Percentiles rank a stretch among this genome's conserved stretches.
These are phyloP conservation scores for Drosophila athabasca DNA, from an alignment of 1,140 invertebrate species.

Conservation along the genomic window DNA sequence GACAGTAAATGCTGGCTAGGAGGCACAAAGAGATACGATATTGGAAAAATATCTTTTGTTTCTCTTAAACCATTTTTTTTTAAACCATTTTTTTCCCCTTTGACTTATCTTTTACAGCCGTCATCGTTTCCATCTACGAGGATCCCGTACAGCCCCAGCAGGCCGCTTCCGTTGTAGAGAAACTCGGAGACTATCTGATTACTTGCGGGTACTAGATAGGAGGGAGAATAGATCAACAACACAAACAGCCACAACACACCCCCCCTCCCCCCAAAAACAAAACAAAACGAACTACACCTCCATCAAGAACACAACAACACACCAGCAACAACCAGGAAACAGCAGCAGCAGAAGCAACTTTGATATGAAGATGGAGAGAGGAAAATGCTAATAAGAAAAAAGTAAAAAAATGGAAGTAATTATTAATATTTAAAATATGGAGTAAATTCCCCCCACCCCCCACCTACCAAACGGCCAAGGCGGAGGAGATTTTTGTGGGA, in stretches of 20 bases:
- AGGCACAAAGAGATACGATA: not conserved
- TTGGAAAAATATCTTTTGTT: not conserved
- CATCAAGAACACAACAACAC: constrained; percentile 39
- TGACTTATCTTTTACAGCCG: constrained; percentile 87
- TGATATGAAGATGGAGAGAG: constrained; percentile 42
- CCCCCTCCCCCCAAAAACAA: constrained; percentile 56
- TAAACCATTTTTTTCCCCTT: constrained; percentile 2
- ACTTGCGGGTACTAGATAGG: constrained; percentile 98
- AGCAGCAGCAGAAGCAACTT: constrained; percentile 40
- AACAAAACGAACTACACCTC: constrained; percentile 20
- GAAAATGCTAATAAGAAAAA: constrained; percentile 67
- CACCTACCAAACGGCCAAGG: constrained; percentile 34
- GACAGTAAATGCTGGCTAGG: too few species aligned
- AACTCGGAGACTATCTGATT: constrained; percentile 97
- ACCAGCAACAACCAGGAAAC: constrained; percentile 37
- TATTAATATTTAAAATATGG: constrained; percentile 78
- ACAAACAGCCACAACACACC: constrained; percentile 44
- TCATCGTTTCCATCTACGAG: constrained; percentile 96
- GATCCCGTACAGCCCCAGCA: constrained; percentile 97
- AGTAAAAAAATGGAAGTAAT: constrained; percentile 63
- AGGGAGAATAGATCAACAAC: constrained; percentile 85
- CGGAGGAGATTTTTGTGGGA: constrained; percentile 37
- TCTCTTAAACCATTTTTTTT: not conserved
- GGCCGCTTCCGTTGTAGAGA: constrained; percentile 96
- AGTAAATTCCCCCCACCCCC: constrained; percentile 27